phyloP scores from a whole-genome alignment of 1,140 invertebrate genomes.

The Harlomillsia oculata region DNA sequence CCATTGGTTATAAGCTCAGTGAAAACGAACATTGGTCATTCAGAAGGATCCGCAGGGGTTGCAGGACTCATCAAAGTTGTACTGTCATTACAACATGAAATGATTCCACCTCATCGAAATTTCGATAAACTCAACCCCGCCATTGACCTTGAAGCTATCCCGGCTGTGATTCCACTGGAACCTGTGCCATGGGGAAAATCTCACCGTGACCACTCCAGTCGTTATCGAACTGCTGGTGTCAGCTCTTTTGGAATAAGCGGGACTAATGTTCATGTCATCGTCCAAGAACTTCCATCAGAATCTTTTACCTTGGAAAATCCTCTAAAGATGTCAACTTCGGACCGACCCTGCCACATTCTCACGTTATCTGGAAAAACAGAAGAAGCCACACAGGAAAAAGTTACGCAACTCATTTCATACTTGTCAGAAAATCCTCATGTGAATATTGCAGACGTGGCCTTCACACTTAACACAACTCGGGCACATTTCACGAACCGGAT shows the following conservation, averaged over 20 bases:
- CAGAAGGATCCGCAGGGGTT: slow-evolving; percentile 43
- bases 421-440: not conserved
- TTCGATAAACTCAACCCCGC: slow-evolving; percentile 7
- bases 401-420: not conserved
- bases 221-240: slow-evolving; percentile 8
- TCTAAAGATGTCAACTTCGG: too few species aligned
- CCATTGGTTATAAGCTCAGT: slow-evolving; percentile 48
- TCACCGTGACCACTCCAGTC: not conserved
- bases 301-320: not conserved
- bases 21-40: slow-evolving; percentile 53
- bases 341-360: not conserved
- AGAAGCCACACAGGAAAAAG: slow-evolving; percentile 11
- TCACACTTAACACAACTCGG: slow-evolving; percentile 9
- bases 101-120: slow-evolving; percentile 7
- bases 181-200: not conserved
- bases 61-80: slow-evolving; percentile 11
- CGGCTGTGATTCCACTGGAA: slow-evolving; percentile 6
- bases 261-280: slow-evolving; percentile 14
- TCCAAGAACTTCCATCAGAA: slow-evolving; percentile 12
- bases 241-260: too few species aligned
- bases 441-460: slow-evolving; percentile 1
- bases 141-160: slow-evolving; percentile 8
- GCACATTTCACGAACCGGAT: slow-evolving; percentile 1
- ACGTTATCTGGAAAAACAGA: slow-evolving; percentile 17
- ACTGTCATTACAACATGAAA: slow-evolving; percentile 1